Percentiles rank a stretch among this genome's conserved stretches.
These are phyloP conservation scores for Epinotia ramella DNA, from an alignment of 2,888 invertebrate genomes.

Conservation along the genomic window DNA sequence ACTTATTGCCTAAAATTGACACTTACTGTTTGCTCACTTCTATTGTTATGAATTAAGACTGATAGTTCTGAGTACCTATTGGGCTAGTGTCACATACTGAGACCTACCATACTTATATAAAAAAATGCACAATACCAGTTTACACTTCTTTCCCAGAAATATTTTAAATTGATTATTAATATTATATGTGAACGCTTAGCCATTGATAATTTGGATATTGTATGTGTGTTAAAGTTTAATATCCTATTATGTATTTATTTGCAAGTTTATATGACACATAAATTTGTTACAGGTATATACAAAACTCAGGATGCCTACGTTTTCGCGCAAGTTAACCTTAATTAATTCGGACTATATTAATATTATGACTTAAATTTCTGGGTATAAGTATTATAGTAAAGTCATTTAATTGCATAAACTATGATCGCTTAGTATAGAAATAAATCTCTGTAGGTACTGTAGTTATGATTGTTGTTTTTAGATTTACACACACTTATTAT, in stretches of 20 bases:
- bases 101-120: too few relatives aligned
- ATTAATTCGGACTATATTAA: not conserved
- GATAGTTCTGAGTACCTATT: too few relatives aligned
- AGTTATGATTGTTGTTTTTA: conserved; percentile 10
- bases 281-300: conserved; percentile 39
- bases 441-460: not conserved
- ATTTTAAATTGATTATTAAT: too few relatives aligned
- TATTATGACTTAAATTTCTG: not conserved
- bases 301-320: conserved; percentile 29
- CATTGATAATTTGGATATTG: not conserved
- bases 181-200: too few relatives aligned
- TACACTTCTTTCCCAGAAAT: too few relatives aligned
- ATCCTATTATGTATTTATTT: not conserved
- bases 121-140: too few relatives aligned
- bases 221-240: not conserved
- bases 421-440: not conserved
- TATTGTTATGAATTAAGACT: too few relatives aligned
- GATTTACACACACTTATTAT: conserved; percentile 29
- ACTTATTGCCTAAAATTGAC: too few relatives aligned
- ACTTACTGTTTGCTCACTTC: too few relatives aligned
- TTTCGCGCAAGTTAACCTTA: conserved; percentile 35
- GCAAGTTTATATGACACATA: conserved; percentile 13
- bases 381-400: not conserved
- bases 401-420: not conserved
- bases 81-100: too few relatives aligned